These are phyloP conservation scores for Eutolmus rufibarbis DNA, from an alignment of 2,888 invertebrate genomes.

Conservation along the genomic window DNA sequence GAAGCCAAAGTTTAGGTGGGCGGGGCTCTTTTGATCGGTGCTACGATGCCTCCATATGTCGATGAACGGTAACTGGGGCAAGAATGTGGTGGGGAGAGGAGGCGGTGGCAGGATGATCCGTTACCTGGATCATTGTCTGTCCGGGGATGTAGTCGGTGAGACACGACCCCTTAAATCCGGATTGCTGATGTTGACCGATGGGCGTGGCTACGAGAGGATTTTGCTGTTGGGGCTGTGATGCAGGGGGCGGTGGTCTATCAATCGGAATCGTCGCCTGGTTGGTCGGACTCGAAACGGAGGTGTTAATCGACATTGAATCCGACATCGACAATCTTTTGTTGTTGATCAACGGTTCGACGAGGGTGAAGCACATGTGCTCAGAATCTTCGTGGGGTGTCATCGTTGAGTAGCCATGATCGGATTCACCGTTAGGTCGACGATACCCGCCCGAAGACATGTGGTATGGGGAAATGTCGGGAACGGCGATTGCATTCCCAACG, in stretches of 20 bases:
- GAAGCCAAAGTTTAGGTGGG: neutral
- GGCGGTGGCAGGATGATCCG: slow-evolving; percentile 44
- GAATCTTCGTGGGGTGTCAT: slow-evolving; percentile 93
- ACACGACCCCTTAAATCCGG: neutral
- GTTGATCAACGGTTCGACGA: slow-evolving; percentile 70
- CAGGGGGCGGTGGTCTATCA: neutral
- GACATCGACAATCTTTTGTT: slow-evolving; percentile 66
- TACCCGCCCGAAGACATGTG: slow-evolving; percentile 78
- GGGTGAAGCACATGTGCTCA: slow-evolving; percentile 80
- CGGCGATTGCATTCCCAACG: slow-evolving; percentile 69
- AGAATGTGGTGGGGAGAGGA: slow-evolving; percentile 69
- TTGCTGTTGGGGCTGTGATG: no score
- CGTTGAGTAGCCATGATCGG: slow-evolving; percentile 95
- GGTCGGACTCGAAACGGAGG: slow-evolving; percentile 64
- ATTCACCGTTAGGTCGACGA: slow-evolving; percentile 71
- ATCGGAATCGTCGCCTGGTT: slow-evolving; percentile 50
- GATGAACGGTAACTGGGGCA: slow-evolving; percentile 89
- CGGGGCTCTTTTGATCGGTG: neutral
- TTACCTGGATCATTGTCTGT: slow-evolving; percentile 53
- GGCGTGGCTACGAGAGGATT: neutral
- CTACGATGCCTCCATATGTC: slow-evolving; percentile 83
- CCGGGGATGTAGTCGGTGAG: neutral
- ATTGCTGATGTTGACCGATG: neutral
- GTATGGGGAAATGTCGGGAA: slow-evolving; percentile 79
- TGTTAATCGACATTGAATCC: slow-evolving; percentile 68